Evolutionary conservation across 30 jellyfish, hydroid and myxozoan species (phyloP).

Genomic region (Cassiopea xamachana): DNA sequence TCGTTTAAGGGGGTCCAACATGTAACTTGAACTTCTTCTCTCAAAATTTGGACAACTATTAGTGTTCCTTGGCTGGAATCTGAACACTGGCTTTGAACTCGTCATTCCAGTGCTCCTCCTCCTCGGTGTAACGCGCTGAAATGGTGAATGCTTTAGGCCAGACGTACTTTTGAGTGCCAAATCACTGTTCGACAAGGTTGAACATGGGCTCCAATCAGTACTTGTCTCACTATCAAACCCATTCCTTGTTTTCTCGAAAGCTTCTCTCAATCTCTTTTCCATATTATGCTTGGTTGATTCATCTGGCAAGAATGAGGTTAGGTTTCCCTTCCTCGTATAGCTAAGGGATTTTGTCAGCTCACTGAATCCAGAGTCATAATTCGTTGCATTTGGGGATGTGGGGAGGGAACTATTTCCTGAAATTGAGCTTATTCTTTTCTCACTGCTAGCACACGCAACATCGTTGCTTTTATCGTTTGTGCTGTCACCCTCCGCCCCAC

Average conservation of each 20-base stretch:
- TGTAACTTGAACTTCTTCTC: constrained; percentile 9
- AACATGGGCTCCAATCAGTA: constrained; percentile 92
- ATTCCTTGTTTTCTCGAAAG: constrained; percentile 26
- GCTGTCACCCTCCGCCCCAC: constrained; percentile 1
- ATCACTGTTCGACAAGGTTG: constrained; percentile 67
- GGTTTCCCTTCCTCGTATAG: constrained; percentile 25
- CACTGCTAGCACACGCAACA: background rate
- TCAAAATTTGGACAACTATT: constrained; percentile 76
- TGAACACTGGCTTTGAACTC: constrained; percentile 15
- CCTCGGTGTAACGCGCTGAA: constrained; percentile 41
- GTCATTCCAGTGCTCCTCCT: constrained; percentile 71
- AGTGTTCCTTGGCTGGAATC: constrained; percentile 15
- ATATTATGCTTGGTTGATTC: constrained; percentile 24
- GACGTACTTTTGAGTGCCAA: constrained; percentile 15
- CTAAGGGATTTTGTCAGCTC: constrained; percentile 49
- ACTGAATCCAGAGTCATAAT: constrained; percentile 73
- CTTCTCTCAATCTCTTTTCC: constrained; percentile 47
- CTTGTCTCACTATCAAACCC: constrained; percentile 83
- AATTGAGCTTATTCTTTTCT: constrained; percentile 29
- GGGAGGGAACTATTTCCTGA: constrained; percentile 68
- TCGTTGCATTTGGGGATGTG: constrained; percentile 51
- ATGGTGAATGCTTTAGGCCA: constrained; percentile 41
- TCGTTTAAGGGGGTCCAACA: constrained; percentile 20
- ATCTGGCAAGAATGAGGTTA: constrained; percentile 31
- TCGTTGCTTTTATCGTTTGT: background rate